Evolutionary conservation across 2,888 invertebrate genomes (phyloP).

Genomic region (Hyposoter dolosus): DNA sequence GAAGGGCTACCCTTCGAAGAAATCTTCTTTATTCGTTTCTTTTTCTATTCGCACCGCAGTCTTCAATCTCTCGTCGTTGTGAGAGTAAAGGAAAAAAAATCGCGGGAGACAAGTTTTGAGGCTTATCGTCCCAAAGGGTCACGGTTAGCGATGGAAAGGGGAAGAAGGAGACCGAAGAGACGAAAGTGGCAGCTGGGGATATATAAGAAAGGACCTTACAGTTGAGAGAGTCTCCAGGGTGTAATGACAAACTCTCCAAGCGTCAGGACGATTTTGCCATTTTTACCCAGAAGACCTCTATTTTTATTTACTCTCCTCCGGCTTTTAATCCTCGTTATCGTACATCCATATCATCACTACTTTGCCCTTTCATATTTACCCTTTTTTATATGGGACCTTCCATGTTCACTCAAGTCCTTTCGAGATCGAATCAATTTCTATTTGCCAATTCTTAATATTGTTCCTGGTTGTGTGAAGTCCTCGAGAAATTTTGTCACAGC

Average conservation of each 20-base stretch:
- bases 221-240: constrained; percentile 48
- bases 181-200: constrained; percentile 36
- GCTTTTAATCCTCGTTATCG: constrained; percentile 19
- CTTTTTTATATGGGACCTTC: not conserved
- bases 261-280: constrained; percentile 72
- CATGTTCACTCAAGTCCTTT: not conserved
- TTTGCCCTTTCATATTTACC: not conserved
- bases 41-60: constrained; percentile 15
- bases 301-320: constrained; percentile 51
- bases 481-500: too few relatives aligned
- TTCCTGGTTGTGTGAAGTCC: not conserved
- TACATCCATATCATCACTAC: constrained; percentile 42
- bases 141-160: constrained; percentile 35
- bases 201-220: constrained; percentile 41
- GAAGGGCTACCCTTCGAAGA: constrained; percentile 33
- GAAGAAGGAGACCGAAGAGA: constrained; percentile 12
- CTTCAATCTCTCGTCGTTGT: constrained; percentile 12
- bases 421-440: not conserved
- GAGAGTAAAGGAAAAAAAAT: constrained; percentile 34
- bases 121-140: constrained; percentile 56
- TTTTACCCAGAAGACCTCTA: constrained; percentile 63
- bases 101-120: constrained; percentile 44
- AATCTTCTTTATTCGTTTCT: constrained; percentile 19
- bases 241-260: constrained; percentile 50
- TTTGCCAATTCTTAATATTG: not conserved